Percentiles rank a stretch among this genome's conserved stretches.
These are phyloP conservation scores for Drosophila peninsularis DNA, from an alignment of 2,888 invertebrate genomes.

Conservation along the genomic window DNA sequence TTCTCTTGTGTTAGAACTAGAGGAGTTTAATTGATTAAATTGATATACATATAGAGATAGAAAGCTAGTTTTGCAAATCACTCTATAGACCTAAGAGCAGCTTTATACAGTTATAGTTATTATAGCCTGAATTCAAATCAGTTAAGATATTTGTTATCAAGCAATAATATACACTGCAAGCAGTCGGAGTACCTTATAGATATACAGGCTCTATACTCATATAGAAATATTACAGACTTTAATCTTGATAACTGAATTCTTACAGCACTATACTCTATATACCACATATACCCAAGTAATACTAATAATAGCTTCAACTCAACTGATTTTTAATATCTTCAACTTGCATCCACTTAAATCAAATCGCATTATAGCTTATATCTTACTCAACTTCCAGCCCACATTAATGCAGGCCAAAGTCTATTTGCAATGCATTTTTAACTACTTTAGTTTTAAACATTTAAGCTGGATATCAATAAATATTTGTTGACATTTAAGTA, in stretches of 20 bases:
- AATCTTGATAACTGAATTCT: too few species aligned
- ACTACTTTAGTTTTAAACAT: not conserved
- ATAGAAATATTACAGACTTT: too few species aligned
- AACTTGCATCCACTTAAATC: not conserved
- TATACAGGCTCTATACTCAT: not conserved
- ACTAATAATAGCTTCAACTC: too few species aligned
- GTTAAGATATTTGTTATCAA: not conserved
- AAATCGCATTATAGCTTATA: not conserved
- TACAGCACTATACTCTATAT: too few species aligned
- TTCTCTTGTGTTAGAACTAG: too few species aligned
- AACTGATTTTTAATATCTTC: not conserved
- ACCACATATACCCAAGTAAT: too few species aligned
- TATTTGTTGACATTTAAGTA: not conserved
- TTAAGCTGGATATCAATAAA: not conserved
- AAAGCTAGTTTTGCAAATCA: not conserved
- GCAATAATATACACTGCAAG: too few species aligned
- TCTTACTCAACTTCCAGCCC: too few species aligned
- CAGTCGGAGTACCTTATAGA: not conserved
- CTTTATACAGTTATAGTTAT: not conserved
- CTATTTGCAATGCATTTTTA: not conserved
- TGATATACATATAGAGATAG: not conserved
- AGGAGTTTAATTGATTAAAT: not conserved
- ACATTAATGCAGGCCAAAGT: not conserved
- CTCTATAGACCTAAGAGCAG: not conserved
- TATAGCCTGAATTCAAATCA: not conserved